Conservation (phyloP, 2,113 vertebrate species). For the Nothoprocta pentlandii region DNA sequence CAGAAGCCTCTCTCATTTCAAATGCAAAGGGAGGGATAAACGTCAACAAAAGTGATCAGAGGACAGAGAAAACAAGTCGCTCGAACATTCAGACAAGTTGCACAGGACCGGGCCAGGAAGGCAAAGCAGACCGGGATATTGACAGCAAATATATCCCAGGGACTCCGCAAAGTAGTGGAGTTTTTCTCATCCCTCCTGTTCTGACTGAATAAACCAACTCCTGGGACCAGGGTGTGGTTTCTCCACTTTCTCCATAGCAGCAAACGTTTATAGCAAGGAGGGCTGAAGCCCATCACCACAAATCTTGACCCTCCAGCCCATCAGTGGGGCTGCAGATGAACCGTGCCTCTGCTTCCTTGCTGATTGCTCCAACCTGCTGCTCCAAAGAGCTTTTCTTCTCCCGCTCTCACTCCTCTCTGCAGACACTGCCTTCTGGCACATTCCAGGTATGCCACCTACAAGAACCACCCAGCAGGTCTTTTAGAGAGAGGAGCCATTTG, state of each 20-base stretch:
- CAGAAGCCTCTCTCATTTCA: background rate
- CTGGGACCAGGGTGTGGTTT: background rate
- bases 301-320: accelerated
- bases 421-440: background rate
- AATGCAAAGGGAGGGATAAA: background rate
- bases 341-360: accelerated
- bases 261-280: background rate
- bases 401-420: background rate
- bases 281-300: background rate
- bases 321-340: no score
- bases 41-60: background rate
- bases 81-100: background rate
- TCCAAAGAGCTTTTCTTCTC: background rate
- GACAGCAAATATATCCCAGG: background rate
- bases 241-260: background rate
- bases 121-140: background rate
- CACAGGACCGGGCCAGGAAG: background rate
- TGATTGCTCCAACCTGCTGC: background rate
- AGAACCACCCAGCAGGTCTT: background rate
- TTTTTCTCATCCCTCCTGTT: background rate
- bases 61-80: background rate
- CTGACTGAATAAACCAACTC: background rate
- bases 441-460: background rate
- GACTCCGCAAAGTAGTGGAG: background rate
- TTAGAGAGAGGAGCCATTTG: background rate